Conservation (phyloP, 2,888 invertebrate genomes). For the Yponomeuta sedellus region DNA sequence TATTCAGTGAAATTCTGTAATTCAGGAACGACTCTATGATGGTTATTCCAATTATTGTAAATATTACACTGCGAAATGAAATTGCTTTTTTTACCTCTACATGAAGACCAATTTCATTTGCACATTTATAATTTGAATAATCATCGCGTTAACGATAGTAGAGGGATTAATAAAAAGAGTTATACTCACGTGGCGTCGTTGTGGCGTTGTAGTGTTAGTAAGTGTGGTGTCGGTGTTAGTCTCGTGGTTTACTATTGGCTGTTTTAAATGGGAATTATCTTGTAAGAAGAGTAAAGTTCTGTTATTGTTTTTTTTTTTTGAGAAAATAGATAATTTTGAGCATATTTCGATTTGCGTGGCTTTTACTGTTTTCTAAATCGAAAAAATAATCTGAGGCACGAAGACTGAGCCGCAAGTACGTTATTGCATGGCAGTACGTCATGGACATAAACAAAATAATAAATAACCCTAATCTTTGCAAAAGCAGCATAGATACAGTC, state of each 20-base stretch:
- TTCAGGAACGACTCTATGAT: background rate
- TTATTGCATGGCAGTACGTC: no score
- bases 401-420: no score
- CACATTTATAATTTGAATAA: background rate
- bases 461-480: no score
- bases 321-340: no score
- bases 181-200: conserved; percentile 62
- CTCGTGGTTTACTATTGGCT: conserved; percentile 5
- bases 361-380: no score
- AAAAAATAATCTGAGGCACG: no score
- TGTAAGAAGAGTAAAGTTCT: no score
- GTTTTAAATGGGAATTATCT: background rate
- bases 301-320: no score
- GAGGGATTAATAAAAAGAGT: conserved; percentile 21
- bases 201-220: conserved; percentile 39
- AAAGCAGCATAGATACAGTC: no score
- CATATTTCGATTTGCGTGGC: no score
- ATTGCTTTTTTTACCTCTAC: background rate
- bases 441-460: no score
- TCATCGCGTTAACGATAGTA: background rate
- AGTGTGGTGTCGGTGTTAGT: conserved; percentile 34
- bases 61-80: background rate
- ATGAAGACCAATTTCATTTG: background rate
- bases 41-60: background rate
- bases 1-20: no score